A percentile compares a stretch with the other conserved stretches of the same genome.
Evolutionary conservation across 2,888 invertebrate species (phyloP).

Genomic region (Lasioglossum malachurum): DNA sequence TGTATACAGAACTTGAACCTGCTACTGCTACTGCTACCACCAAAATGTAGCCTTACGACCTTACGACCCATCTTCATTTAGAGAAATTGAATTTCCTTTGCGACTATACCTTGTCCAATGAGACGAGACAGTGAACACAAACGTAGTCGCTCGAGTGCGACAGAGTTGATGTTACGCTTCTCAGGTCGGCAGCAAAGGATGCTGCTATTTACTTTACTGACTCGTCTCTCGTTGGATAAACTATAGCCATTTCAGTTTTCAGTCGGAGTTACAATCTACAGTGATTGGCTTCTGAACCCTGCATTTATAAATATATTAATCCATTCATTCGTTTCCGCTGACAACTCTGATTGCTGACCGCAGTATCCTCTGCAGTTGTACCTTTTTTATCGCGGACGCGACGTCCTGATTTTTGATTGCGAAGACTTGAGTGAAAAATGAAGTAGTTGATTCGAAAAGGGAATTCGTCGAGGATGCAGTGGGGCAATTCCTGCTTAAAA

Average conservation of each 20-base stretch:
- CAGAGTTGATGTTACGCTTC: too few relatives aligned
- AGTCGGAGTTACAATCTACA: too few relatives aligned
- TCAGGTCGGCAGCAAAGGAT: too few relatives aligned
- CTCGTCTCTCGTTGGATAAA: too few relatives aligned
- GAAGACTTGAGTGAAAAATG: slow-evolving; percentile 11
- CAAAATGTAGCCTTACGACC: background rate
- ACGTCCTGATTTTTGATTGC: background rate
- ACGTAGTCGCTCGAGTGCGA: too few relatives aligned
- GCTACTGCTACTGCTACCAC: background rate
- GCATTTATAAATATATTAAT: background rate
- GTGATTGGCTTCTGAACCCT: too few relatives aligned
- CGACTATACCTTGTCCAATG: background rate
- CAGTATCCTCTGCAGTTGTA: background rate
- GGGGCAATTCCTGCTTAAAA: slow-evolving; percentile 30
- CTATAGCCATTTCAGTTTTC: too few relatives aligned
- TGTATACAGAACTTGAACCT: background rate
- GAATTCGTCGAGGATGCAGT: slow-evolving; percentile 1
- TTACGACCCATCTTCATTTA: background rate
- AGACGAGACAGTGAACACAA: too few relatives aligned
- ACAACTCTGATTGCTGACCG: background rate
- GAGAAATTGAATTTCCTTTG: background rate
- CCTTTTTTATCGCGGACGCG: background rate
- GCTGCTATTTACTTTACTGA: too few relatives aligned
- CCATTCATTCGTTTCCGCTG: background rate
- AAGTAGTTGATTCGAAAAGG: slow-evolving; percentile 21